Conservation (phyloP, 2,113 vertebrate genomes). For the Marcusenius ussheri region DNA sequence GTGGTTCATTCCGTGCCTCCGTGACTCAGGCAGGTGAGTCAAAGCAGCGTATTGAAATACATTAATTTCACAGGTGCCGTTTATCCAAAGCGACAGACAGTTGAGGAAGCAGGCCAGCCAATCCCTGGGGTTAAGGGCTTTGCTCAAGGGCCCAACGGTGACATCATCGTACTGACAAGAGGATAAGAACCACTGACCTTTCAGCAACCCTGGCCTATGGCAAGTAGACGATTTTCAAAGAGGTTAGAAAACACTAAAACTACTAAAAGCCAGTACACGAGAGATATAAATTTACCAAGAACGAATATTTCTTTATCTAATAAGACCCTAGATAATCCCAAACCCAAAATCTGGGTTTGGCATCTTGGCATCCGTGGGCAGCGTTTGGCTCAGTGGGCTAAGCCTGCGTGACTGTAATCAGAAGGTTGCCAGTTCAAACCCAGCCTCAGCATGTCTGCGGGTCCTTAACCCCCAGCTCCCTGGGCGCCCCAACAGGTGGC, state of each 20-base stretch:
- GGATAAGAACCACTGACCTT: background rate
- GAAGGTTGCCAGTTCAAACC: too few relatives aligned
- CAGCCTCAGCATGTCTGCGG: too few relatives aligned
- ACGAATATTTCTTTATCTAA: background rate
- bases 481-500: too few relatives aligned
- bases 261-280: background rate
- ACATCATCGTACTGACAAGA: background rate
- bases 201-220: background rate
- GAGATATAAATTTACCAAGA: background rate
- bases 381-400: too few relatives aligned
- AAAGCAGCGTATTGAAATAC: background rate
- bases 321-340: background rate
- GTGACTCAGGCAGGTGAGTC: background rate
- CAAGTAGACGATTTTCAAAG: background rate
- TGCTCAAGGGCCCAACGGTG: background rate
- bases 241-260: background rate
- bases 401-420: too few relatives aligned
- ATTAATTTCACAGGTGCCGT: background rate
- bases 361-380: too few relatives aligned
- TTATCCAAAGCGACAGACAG: background rate
- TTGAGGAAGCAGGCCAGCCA: background rate
- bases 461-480: too few relatives aligned
- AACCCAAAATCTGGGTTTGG: background rate
- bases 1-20: background rate
- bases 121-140: background rate